Percentiles rank a stretch among this genome's conserved stretches.
phyloP scores from a whole-genome alignment of 2,797 vertebrate species.

The Carduelis carduelis region DNA sequence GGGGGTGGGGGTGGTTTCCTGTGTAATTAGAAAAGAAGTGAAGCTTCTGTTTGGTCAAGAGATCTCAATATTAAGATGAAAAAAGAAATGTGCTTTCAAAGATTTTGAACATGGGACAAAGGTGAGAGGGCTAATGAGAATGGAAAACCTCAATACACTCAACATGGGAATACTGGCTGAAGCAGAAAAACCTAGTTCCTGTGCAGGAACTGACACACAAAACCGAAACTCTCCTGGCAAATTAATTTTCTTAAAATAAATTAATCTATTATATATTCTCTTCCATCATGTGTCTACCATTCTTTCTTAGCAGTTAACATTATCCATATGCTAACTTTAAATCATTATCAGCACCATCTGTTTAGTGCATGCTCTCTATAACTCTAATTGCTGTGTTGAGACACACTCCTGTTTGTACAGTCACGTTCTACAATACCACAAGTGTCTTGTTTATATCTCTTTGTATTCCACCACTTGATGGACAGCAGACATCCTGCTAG shows the following conservation, averaged over 20 bases:
- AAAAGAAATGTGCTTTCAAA: neutral
- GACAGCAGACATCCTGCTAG: slow-evolving; percentile 6
- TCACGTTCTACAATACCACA: neutral
- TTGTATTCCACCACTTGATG: neutral
- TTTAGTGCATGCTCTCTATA: neutral
- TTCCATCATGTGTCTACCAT: neutral
- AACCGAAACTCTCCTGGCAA: neutral
- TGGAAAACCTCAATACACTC: neutral
- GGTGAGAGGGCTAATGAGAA: neutral
- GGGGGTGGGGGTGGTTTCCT: rapidly evolving
- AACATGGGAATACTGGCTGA: neutral
- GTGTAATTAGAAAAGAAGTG: neutral
- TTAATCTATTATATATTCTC: neutral
- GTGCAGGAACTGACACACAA: neutral
- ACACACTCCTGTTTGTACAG: neutral
- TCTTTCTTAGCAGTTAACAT: slow-evolving; percentile 22
- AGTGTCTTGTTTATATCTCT: neutral
- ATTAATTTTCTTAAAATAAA: neutral
- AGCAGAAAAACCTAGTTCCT: neutral
- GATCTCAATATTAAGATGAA: neutral
- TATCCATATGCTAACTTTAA: slow-evolving; percentile 43
- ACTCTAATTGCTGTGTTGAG: slow-evolving; percentile 12
- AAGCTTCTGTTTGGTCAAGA: neutral
- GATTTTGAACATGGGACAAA: neutral
- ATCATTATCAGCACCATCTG: slow-evolving; percentile 44